Evolutionary conservation across 2,113 vertebrate species (phyloP).

Genomic region (Hystrix brachyura): DNA sequence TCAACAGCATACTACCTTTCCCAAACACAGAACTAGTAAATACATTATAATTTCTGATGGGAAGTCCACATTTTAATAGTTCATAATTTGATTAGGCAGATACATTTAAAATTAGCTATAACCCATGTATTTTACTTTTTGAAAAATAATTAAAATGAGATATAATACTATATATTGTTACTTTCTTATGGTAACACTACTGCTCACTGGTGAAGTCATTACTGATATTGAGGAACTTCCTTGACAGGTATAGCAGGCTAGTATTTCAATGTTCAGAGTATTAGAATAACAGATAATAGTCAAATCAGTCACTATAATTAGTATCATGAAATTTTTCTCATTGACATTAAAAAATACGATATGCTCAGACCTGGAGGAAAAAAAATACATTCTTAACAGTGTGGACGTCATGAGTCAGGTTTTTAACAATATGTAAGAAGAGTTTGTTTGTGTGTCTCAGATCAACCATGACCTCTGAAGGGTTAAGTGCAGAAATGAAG

Average conservation of each 20-base stretch:
- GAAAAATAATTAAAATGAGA: conserved; percentile 46
- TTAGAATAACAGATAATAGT: conserved; percentile 52
- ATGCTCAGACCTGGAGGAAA: conserved; percentile 47
- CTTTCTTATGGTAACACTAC: neutral
- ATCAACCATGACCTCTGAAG: too few relatives aligned
- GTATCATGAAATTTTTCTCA: conserved; percentile 40
- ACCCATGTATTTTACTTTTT: neutral
- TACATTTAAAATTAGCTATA: conserved; percentile 13
- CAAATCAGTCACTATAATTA: conserved; percentile 42
- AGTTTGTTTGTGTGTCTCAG: too few relatives aligned
- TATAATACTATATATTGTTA: conserved; percentile 51
- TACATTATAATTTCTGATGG: conserved; percentile 25
- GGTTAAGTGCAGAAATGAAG: conserved; percentile 5
- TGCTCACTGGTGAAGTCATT: conserved; percentile 32
- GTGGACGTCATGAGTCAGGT: too few relatives aligned
- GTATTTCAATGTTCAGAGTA: conserved; percentile 11
- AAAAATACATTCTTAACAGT: neutral
- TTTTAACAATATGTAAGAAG: too few relatives aligned
- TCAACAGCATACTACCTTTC: conserved; percentile 34
- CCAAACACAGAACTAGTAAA: neutral
- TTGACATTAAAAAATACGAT: neutral
- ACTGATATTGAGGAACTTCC: conserved; percentile 17
- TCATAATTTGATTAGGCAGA: neutral
- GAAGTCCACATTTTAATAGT: conserved; percentile 12
- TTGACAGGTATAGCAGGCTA: conserved; percentile 35